These are phyloP conservation scores for Lathamus discolor DNA, from an alignment of 2,113 vertebrate species.

Conservation along the genomic window DNA sequence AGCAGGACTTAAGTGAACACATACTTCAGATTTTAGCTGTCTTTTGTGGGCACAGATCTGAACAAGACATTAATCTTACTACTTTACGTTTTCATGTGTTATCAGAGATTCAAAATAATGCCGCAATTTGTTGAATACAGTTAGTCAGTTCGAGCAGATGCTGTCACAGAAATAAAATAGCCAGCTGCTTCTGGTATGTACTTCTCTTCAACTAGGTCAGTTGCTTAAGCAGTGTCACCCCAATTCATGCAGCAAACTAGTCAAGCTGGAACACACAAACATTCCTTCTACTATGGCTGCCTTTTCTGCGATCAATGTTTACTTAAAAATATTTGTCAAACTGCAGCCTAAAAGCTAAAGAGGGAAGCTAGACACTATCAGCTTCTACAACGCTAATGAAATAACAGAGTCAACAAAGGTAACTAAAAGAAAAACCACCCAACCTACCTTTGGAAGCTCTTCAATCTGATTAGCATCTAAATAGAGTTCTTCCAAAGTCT, in stretches of 20 bases:
- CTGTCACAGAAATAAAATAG: background rate
- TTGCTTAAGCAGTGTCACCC: background rate
- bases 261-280: background rate
- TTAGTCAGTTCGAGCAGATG: background rate
- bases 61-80: background rate
- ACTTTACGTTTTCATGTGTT: background rate
- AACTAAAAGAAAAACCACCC: constrained; percentile 49
- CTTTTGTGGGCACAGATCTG: background rate
- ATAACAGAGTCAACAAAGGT: background rate
- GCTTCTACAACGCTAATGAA: background rate
- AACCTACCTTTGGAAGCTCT: constrained; percentile 95
- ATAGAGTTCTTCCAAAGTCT: constrained; percentile 98
- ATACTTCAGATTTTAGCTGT: background rate
- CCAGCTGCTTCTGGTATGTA: background rate
- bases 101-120: background rate
- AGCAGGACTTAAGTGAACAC: background rate
- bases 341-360: background rate
- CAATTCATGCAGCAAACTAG: background rate
- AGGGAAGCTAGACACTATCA: background rate
- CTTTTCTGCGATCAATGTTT: background rate
- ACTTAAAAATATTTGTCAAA: background rate
- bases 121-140: background rate
- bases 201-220: background rate
- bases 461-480: constrained; percentile 99
- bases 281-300: background rate